A percentile compares a stretch with the other conserved stretches of the same genome.
Evolutionary conservation across 2,888 invertebrate species (phyloP).

Genomic region (Ophion costatus): DNA sequence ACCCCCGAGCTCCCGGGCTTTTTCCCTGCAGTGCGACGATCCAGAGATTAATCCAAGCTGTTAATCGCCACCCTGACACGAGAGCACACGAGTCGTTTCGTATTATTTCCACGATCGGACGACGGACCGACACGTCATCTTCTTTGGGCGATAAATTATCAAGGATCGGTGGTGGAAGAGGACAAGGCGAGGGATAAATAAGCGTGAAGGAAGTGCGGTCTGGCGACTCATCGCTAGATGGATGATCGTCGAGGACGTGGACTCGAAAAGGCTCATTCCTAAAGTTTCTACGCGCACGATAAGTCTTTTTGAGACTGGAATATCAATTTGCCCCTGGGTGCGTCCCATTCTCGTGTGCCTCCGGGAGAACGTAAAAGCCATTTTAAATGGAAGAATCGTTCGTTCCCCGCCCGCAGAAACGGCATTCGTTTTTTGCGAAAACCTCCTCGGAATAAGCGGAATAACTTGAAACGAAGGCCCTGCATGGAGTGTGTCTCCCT

Average conservation of each 20-base stretch:
- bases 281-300: neutral
- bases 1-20: neutral
- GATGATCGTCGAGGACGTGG: conserved; percentile 18
- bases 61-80: conserved; percentile 21
- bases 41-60: conserved; percentile 3
- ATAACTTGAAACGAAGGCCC: conserved; percentile 66
- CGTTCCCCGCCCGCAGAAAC: conserved; percentile 38
- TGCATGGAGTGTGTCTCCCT: conserved; percentile 10
- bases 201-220: conserved; percentile 59
- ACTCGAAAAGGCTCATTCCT: conserved; percentile 6
- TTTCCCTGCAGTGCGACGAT: neutral
- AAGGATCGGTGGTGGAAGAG: conserved; percentile 17
- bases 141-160: conserved; percentile 38
- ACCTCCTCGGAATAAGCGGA: conserved; percentile 66
- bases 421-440: conserved; percentile 65
- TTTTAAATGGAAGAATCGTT: conserved; percentile 54
- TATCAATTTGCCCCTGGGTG: conserved; percentile 34
- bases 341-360: conserved; percentile 36
- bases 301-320: conserved; percentile 20
- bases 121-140: conserved; percentile 44
- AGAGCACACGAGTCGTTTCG: neutral
- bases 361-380: conserved; percentile 3
- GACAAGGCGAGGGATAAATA: conserved; percentile 39
- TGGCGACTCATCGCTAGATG: conserved; percentile 44
- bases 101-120: conserved; percentile 4